A percentile compares a stretch with the other conserved stretches of the same genome.
These are phyloP conservation scores for Machimus atricapillus DNA, from an alignment of 2,888 invertebrate species.

Conservation along the genomic window DNA sequence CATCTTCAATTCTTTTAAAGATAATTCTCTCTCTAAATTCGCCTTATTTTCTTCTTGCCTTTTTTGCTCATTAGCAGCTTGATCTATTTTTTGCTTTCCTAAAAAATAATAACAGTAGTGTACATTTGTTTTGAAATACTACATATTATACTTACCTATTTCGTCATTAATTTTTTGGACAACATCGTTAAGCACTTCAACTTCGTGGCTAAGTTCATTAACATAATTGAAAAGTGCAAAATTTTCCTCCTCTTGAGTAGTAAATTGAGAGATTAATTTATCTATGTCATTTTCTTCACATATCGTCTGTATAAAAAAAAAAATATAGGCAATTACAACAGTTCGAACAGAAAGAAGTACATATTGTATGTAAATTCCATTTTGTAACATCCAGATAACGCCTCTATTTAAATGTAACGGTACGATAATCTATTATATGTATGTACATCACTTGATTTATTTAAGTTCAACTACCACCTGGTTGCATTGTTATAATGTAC, in stretches of 20 bases:
- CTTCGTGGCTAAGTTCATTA: conserved; percentile 85
- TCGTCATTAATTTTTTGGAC: conserved; percentile 70
- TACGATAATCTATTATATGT: too few relatives aligned
- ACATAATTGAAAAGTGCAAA: conserved; percentile 91
- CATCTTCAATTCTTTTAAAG: conserved; percentile 51
- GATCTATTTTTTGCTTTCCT: conserved; percentile 58
- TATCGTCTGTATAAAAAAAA: conserved; percentile 49
- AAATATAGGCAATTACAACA: background rate
- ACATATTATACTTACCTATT: conserved; percentile 68
- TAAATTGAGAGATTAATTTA: conserved; percentile 75
- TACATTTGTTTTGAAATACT: background rate
- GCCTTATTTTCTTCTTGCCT: conserved; percentile 58
- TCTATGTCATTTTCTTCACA: conserved; percentile 72
- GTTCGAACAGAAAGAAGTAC: background rate
- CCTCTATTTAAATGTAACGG: too few relatives aligned
- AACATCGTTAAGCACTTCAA: conserved; percentile 75
- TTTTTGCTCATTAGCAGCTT: conserved; percentile 56
- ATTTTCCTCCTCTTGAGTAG: conserved; percentile 88
- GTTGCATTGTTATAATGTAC: too few relatives aligned
- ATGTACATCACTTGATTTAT: too few relatives aligned
- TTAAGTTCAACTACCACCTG: too few relatives aligned
- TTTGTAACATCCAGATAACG: too few relatives aligned
- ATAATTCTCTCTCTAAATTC: conserved; percentile 52
- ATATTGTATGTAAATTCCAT: too few relatives aligned
- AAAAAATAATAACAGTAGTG: background rate